Conservation (phyloP, 2,113 vertebrate species). For the Lophochroa leadbeateri region DNA sequence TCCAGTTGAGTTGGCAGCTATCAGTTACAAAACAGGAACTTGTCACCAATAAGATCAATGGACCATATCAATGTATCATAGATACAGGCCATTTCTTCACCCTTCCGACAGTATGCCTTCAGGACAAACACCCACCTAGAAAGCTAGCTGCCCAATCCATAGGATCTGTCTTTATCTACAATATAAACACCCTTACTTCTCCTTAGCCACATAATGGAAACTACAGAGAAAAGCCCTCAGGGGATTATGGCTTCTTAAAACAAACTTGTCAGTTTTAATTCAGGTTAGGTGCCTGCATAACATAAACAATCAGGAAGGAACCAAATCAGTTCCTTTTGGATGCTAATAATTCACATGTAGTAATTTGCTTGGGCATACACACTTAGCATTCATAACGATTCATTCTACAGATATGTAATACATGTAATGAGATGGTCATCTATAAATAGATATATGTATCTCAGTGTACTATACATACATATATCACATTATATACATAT, state of each 20-base stretch:
- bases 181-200: not conserved
- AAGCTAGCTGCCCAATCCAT: not conserved
- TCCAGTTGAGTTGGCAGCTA: not conserved
- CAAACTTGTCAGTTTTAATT: conserved; percentile 60
- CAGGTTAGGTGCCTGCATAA: not conserved
- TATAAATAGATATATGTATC: conserved; percentile 19
- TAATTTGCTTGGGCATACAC: not conserved
- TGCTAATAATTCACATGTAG: not conserved
- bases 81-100: not conserved
- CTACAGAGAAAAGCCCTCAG: not conserved
- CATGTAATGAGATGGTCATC: conserved; percentile 47
- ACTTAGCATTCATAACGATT: not conserved
- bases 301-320: not conserved
- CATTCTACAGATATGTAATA: not conserved
- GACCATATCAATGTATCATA: not conserved
- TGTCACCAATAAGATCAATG: not conserved
- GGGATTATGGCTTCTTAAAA: conserved; percentile 29
- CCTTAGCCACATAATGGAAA: not conserved
- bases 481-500: not conserved
- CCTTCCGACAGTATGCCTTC: not conserved
- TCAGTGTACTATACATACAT: not conserved
- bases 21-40: not conserved
- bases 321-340: conserved; percentile 11
- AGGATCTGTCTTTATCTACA: not conserved
- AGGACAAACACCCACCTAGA: not conserved